Evolutionary conservation across 2,797 vertebrate genomes (phyloP), one percentile per base, ranked within the genome.

Genomic region (Botia kubotai): DNA sequence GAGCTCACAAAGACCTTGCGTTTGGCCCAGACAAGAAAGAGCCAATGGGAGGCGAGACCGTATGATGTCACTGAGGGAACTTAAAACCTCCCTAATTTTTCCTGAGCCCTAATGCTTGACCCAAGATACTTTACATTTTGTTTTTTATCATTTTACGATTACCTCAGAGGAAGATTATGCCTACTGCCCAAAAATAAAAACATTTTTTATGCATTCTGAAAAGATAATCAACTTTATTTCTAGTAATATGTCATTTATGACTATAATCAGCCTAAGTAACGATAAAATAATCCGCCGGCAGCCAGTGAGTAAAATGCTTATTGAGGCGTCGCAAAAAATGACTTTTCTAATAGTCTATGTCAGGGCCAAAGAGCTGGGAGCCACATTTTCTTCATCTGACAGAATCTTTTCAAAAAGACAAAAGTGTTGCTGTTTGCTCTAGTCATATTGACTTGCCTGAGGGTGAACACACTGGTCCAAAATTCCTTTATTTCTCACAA

Each of bases 401-500:
- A 73, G 50, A 73, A 72, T n/a, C 70, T 65, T 67, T 80, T 80
- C 36, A 80, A 67, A 57, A 69, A 73, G 60, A 80, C 70, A 80
- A 73, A 79, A 73, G 62, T 67, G 78, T 57, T 80, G 50, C 60
- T 33, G 17, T 80, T 80, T 80, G 60, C 70, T 73, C n/a, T 75
- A 62, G 48, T 79, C 69, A 72, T 72, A 83, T 85, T 21, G 72
- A 63, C 86, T 81, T 72, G 83, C 87, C 88, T 85, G 85, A 83
- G 87, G 86, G 89, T 83, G 89, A 84, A 85, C 87, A 91, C 90
- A 83, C 72, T 86, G 89, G 72, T 67, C 77, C 57, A 90, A 90
- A 88, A 92, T 90, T 88, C 89, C 68, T 71, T 71, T 79, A 86
- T 85, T 83, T 92, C 90, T 91, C 88, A 89, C 86, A 93, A 91